These are phyloP conservation scores for Dallia pectoralis DNA, from an alignment of 2,797 vertebrate genomes.

Conservation along the genomic window DNA sequence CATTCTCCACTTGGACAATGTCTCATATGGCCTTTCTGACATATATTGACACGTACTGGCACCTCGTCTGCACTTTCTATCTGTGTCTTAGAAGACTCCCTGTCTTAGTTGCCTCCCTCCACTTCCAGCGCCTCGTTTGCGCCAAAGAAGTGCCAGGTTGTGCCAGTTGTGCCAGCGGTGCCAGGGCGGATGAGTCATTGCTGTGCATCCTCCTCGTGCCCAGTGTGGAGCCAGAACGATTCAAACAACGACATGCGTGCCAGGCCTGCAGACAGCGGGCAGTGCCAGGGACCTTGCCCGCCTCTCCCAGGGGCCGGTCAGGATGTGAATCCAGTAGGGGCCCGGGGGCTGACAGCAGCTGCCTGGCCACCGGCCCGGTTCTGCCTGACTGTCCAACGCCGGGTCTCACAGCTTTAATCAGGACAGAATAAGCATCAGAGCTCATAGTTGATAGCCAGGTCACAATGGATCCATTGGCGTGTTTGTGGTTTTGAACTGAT, in stretches of 20 bases:
- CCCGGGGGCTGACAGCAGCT: slow-evolving; percentile 6
- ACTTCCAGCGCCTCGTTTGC: slow-evolving; percentile 19
- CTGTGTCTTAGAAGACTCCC: slow-evolving; percentile 25
- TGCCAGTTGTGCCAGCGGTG: slow-evolving; percentile 11
- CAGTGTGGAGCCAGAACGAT: slow-evolving; percentile 46
- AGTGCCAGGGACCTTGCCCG: slow-evolving; percentile 46
- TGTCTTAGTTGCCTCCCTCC: slow-evolving; percentile 37
- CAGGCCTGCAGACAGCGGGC: slow-evolving; percentile 24
- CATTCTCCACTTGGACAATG: neutral
- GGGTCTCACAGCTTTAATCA: neutral
- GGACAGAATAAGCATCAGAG: neutral
- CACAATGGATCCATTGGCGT: neutral
- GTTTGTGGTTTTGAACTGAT: neutral
- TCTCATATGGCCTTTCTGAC: neutral
- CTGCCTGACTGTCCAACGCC: neutral
- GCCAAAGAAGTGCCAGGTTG: slow-evolving; percentile 40
- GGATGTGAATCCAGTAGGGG: slow-evolving; percentile 3
- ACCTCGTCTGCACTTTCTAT: neutral
- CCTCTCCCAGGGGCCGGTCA: slow-evolving; percentile 38
- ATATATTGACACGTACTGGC: neutral
- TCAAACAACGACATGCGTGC: slow-evolving; percentile 18
- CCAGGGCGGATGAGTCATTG: slow-evolving; percentile 49
- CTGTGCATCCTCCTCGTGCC: slow-evolving; percentile 39
- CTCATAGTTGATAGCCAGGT: neutral
- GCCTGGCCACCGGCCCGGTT: neutral